Evolutionary conservation across 2,888 invertebrate genomes (phyloP), one percentile per base, ranked within the genome.

Genomic region (Pedicia rivosa): DNA sequence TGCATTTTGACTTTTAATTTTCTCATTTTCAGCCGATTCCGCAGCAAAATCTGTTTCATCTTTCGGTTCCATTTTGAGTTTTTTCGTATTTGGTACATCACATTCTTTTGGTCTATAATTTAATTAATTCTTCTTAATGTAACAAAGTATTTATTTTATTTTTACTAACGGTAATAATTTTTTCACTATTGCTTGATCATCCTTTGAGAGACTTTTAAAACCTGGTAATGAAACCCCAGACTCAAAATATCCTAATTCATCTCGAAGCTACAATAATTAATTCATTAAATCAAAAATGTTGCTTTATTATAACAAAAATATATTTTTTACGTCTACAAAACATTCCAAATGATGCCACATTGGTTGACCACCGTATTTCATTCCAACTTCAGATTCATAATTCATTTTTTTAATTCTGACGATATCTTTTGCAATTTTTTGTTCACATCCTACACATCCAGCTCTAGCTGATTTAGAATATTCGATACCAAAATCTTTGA

Each of bases 311-410:
- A n/a, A n/a, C n/a, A n/a, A n/a, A n/a, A n/a, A n/a, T n/a, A n/a
- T n/a, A n/a, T n/a, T n/a, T 5, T 22, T 16, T 37, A 58, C 48
- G 50, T 83, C 75, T 1, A 72, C 76, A 63, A 95, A 95, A 55
- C 95, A 95, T 41, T 82, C 78, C 3, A 90, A 58, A 60, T 95
- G 95, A 57, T 94, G 78, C 94, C 94, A 95, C 36, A 77, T 64
- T 39, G 86, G 75, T 49, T 80, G 71, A 0, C 88, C 90, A 0
- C 90, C 90, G 57, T 74, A 87, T 55, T 75, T 75, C 50, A 69
- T 72, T 0, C 82, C 87, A 14, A 80, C 65, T 48, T 84, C 83
- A 33, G 76, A 75, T 40, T 88, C 83, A 59, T 66, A 90, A 46
- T 87, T 86, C 44, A 82, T 81, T 58, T 87, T 91, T 2, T 81